Base-by-base conservation (phyloP, 2,113 vertebrate species). In the Pimephales promelas region DNA sequence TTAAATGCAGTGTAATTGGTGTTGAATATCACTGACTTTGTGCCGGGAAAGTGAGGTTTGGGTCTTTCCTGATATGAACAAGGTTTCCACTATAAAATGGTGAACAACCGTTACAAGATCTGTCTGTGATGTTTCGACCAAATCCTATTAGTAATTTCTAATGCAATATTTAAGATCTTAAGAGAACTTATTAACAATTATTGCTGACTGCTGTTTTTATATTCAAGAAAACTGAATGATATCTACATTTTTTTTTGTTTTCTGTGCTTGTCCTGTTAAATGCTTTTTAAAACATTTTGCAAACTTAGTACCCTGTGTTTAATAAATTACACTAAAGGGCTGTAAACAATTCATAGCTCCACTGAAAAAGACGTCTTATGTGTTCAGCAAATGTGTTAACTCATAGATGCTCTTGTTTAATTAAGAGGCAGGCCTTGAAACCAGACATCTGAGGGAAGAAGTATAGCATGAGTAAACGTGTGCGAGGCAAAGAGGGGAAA, bases 1-100 rank as follows among this genome's bases (percentile, higher is more conserved):
- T 83, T 84, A 75, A 54, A 86, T 28, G 54, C 52, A 64, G 86
- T 36, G 72, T 85, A 83, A 85, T 82, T 88, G 84, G 54, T 74
- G n/a, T 76, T 81, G 75, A 72, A 68, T 74, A 84, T 61, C 54
- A 81, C 83, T 56, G 66, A 81, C 57, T 31, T 28, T 26, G 14
- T 86, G 80, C 87, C 88, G 87, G 89, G 87, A 89, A 88, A 89
- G 45, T 88, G 84, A 88, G 87, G 87, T 87, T 88, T 85, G 80
- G 76, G 84, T 74, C 52, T 28, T 85, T 82, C 80, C 89, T 83
- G 81, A 72, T 82, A 40, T 59, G 82, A 80, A 89, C 83, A 81
- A 87, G 84, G 77, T 90, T 86, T 89, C 83, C 84, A 89, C 87
- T 84, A 64, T 87, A 86, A 87, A 88, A 85, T 10, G 54, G 31